These are phyloP conservation scores for Melanotaenia duboulayi DNA, from an alignment of 2,113 vertebrate genomes.

Conservation along the genomic window DNA sequence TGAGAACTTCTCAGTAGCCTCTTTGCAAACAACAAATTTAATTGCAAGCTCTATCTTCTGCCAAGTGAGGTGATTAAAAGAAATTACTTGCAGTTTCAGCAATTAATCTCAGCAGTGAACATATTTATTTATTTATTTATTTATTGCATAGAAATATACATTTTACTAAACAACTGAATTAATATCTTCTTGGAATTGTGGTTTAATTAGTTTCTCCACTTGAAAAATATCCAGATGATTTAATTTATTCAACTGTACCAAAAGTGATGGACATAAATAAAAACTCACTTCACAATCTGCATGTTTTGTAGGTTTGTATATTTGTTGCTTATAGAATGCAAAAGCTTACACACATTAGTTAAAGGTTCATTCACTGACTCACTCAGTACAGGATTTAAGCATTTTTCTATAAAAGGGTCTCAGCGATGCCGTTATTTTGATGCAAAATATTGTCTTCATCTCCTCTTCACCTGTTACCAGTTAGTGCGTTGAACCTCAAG, in stretches of 20 bases:
- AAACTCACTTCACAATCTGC: too few species aligned
- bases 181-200: too few species aligned
- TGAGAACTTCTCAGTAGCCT: too few species aligned
- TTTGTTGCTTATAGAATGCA: neutral
- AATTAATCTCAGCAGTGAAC: too few species aligned
- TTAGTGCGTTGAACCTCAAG: neutral
- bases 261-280: too few species aligned
- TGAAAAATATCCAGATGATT: too few species aligned
- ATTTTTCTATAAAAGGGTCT: neutral
- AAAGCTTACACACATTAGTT: neutral
- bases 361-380: neutral
- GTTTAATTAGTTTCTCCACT: too few species aligned
- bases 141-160: neutral
- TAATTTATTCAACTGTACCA: too few species aligned
- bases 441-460: conserved; percentile 4
- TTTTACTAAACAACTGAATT: too few species aligned
- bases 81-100: neutral
- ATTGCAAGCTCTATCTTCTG: neutral
- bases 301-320: too few species aligned
- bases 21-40: neutral
- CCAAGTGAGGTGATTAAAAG: neutral
- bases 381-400: neutral
- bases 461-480: neutral
- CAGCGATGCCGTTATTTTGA: neutral
- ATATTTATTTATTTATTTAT: neutral